Evolutionary conservation across 2,888 invertebrate genomes (phyloP).

Genomic region (Chloromyia formosa): DNA sequence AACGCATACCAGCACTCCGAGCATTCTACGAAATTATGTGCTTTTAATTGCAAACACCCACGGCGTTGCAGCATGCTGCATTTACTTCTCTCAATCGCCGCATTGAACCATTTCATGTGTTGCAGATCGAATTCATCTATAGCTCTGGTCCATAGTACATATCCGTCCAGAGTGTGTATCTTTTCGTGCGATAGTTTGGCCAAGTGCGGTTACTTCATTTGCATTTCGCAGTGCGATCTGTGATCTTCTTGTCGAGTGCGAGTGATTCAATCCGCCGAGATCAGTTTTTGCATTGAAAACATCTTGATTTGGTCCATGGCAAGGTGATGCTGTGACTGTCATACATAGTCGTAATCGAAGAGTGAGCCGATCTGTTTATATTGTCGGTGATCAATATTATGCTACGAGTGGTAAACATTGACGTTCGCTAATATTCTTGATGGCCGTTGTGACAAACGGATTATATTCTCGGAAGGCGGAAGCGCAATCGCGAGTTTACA

Average conservation of each 20-base stretch:
- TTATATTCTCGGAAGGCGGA: constrained; percentile 28
- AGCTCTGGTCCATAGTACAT: background rate
- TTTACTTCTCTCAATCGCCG: background rate
- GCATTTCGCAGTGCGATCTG: constrained; percentile 36
- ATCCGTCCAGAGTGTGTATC: background rate
- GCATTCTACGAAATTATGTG: background rate
- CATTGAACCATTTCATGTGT: background rate
- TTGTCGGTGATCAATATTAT: constrained; percentile 9
- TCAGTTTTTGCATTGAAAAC: background rate
- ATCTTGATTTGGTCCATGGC: background rate
- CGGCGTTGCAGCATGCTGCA: background rate
- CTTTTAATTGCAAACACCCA: constrained; percentile 23
- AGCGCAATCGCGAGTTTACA: constrained; percentile 25
- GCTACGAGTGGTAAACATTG: background rate
- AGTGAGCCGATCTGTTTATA: background rate
- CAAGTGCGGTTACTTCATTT: constrained; percentile 35
- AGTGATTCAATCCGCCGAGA: background rate
- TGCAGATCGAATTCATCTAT: constrained; percentile 21
- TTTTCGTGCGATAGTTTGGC: too few relatives aligned
- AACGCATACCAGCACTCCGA: too few relatives aligned
- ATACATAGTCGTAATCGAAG: background rate
- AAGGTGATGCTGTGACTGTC: background rate
- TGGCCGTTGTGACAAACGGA: constrained; percentile 14
- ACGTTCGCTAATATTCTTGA: constrained; percentile 10
- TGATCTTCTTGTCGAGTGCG: constrained; percentile 22